Evolutionary conservation across 2,113 vertebrate genomes (phyloP).

Genomic region (Hyla sarda): DNA sequence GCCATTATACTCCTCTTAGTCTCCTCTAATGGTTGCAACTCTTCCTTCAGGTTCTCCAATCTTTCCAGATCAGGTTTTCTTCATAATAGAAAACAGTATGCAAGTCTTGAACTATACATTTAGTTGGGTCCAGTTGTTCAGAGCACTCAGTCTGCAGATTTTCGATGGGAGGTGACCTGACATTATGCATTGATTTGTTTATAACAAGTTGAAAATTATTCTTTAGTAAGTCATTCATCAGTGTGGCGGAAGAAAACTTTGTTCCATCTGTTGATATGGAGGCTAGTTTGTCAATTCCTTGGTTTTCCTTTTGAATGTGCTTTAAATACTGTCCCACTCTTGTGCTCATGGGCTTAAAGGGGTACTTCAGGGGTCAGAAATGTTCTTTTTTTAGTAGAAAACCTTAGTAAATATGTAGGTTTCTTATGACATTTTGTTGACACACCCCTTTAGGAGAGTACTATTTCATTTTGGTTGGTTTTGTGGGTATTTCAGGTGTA

Average conservation of each 20-base stretch:
- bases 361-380: too few relatives aligned
- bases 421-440: too few relatives aligned
- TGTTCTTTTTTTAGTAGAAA: too few relatives aligned
- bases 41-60: conserved; percentile 83
- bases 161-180: conserved; percentile 74
- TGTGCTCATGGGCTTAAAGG: too few relatives aligned
- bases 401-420: too few relatives aligned
- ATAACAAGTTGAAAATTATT: conserved; percentile 87
- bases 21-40: conserved; percentile 88
- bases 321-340: too few relatives aligned
- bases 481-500: too few relatives aligned
- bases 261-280: conserved; percentile 89
- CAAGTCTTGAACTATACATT: conserved; percentile 83
- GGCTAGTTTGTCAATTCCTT: too few relatives aligned
- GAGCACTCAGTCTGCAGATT: conserved; percentile 68
- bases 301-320: too few relatives aligned
- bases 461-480: too few relatives aligned
- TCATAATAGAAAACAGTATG: conserved; percentile 82
- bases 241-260: conserved; percentile 76
- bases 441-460: too few relatives aligned
- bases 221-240: conserved; percentile 81
- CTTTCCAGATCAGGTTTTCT: conserved; percentile 79
- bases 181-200: conserved; percentile 75
- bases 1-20: conserved; percentile 76
- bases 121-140: conserved; percentile 76